Base-by-base conservation (phyloP, 1,140 invertebrate species). In the Oedothorax gibbosus region DNA sequence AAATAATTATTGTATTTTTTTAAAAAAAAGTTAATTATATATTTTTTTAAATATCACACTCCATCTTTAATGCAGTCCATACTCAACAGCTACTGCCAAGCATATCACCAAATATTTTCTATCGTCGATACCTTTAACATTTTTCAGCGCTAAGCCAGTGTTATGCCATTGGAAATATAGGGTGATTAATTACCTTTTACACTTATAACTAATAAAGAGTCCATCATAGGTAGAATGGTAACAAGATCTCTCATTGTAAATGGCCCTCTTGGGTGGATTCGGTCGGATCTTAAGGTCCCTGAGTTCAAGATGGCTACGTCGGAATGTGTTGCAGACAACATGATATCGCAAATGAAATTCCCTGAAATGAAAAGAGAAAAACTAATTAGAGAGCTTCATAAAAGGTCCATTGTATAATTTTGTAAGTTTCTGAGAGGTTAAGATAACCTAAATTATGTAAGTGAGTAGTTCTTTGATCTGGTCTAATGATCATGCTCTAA, bases 291-390 rank as follows among this genome's bases (percentile, higher is more conserved):
- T 80, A 97, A 92, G 57, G 96, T 97, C 54, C 96, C 96, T 14
- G 95, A 96, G 90, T 97, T 98, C 15, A 98, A 90, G 4, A 98
- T 89, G 12, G 96, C 95, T 15, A 96, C 91, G 89, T 97, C 96
- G 18, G 95, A 95, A n/a, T 94, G 94, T 7, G 95, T 95, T 15
- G 95, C 93, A 0, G 95, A 94, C 76, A 97, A 88, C 81, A 97
- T 93, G 53, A 97, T 94, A 89, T 98, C 96, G 89, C 95, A 95
- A 66, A 96, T 93, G 93, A 96, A 97, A 90, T 97, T 97, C 71
- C 96, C 96, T 91, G 83, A 4, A 88, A 88, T 0, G 51, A n/a
- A 15, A 18, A 62, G 12, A 1, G 60, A 62, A 62, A 62, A 62
- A 62, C 1, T 62, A 62, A 62, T 62, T 15, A 62, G 12, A 11